Evolutionary conservation across 2,797 vertebrate species (phyloP).

Genomic region (Peromyscus aztecus): DNA sequence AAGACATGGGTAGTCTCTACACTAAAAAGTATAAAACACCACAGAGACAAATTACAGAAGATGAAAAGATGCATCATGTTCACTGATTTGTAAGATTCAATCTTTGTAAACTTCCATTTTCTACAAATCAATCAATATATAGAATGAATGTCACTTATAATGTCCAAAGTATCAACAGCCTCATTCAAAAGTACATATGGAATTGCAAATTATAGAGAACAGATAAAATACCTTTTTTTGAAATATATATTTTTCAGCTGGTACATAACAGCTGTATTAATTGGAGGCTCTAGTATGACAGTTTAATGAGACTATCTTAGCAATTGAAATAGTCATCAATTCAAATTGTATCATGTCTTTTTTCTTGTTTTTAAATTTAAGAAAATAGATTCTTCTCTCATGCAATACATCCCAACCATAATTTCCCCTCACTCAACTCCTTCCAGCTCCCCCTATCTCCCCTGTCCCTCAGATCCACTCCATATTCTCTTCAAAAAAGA

Average conservation of each 20-base stretch:
- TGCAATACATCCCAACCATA: background rate
- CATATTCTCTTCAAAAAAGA: background rate
- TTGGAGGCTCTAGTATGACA: background rate
- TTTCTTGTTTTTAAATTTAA: background rate
- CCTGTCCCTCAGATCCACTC: background rate
- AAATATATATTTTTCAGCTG: background rate
- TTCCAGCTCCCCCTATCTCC: background rate
- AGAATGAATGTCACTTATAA: background rate
- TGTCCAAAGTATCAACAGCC: background rate
- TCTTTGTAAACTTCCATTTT: conserved; percentile 19
- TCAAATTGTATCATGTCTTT: background rate
- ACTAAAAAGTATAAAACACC: background rate
- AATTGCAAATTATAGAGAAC: conserved; percentile 27
- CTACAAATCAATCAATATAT: background rate
- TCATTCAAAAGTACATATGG: background rate
- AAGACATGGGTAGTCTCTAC: background rate
- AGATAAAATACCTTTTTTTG: background rate
- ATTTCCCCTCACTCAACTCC: background rate
- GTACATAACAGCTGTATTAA: background rate
- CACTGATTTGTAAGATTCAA: background rate
- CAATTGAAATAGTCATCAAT: background rate
- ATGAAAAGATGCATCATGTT: conserved; percentile 24
- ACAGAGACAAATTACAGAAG: conserved; percentile 5
- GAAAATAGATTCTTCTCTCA: background rate
- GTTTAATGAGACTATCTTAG: background rate